Evolutionary conservation across 2,113 vertebrate genomes (phyloP).

Genomic region (Atlantisia rogersi): DNA sequence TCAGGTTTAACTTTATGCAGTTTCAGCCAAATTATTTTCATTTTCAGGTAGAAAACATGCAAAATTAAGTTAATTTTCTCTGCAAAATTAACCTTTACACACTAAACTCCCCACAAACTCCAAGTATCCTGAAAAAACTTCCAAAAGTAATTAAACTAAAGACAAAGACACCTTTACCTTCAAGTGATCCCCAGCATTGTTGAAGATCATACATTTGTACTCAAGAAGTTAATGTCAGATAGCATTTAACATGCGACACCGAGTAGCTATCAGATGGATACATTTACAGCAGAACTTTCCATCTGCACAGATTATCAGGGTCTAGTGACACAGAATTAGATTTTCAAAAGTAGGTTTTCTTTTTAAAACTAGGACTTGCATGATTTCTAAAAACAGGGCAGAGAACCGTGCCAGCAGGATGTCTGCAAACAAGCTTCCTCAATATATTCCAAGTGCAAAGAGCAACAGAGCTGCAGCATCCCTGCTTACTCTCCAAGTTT

Average conservation of each 20-base stretch:
- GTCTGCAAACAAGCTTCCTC: not conserved
- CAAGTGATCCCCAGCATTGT: not conserved
- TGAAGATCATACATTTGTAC: not conserved
- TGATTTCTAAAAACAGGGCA: not conserved
- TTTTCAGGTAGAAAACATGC: not conserved
- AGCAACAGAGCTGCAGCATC: not conserved
- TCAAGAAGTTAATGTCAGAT: not conserved
- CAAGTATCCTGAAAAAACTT: not conserved
- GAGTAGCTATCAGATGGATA: not conserved
- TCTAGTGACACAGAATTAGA: not conserved
- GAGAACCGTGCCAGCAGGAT: not conserved
- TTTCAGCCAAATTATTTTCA: not conserved
- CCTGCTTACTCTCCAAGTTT: not conserved
- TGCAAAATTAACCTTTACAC: not conserved
- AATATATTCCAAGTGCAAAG: not conserved
- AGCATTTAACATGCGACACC: not conserved
- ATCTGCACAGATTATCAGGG: not conserved
- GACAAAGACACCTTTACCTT: not conserved
- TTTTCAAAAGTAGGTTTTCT: not conserved
- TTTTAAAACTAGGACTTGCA: constrained; percentile 10
- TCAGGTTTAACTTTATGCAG: not conserved
- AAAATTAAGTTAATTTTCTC: not conserved
- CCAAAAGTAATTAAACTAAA: not conserved
- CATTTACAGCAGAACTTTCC: not conserved
- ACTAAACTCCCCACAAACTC: not conserved